Base-by-base conservation (phyloP, 2,797 vertebrate species). In the Microctenopoma lineatum region DNA sequence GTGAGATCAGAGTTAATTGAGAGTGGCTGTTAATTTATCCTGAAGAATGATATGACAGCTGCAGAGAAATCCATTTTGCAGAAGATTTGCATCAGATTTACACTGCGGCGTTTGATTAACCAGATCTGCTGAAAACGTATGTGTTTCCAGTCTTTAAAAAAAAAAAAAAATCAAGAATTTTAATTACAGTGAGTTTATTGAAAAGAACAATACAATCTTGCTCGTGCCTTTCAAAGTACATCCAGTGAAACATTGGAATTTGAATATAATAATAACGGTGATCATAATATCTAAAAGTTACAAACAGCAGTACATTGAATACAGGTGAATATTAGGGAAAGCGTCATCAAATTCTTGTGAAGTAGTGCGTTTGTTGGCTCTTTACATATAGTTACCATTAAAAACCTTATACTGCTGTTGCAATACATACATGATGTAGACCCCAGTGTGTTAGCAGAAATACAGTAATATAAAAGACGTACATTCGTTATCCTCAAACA, bases 111-210 rank as follows among this genome's bases (percentile, higher is more conserved):
- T 57, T 61, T 59, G 73, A 73, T 77, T 71, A 76, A 66, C 2
- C 18, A 10, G 13, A 79, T 71, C 48, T 16, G 53, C 59, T 56
- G 46, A 66, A 66, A 67, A 41, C 6, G 48, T 51, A 41, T 38
- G 14, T 57, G 63, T 4, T 0, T 48, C 39, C 34, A 12, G 11
- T 15, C 6, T 44, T 1, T 36, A 21, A 27, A 66, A 59, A n/a
- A 2, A 2, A 7, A 36, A n/a, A 50, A 36, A 26, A 44, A 32
- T 57, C 3, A 2, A 48, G 12, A 59, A 16, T 5, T 16, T 74
- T 76, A 70, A 5, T 88, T 84, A 83, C 42, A 84, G 84, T 85
- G 87, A 86, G 74, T 94, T 93, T 94, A 93, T 93, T 93, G 78
- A 90, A 93, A 92, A 90, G 62, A 79, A 70, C 66, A 84, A 80